A percentile compares a stretch with the other conserved stretches of the same genome.
phyloP scores from a whole-genome alignment of 2,888 invertebrate genomes.

The Coenonympha glycerion region DNA sequence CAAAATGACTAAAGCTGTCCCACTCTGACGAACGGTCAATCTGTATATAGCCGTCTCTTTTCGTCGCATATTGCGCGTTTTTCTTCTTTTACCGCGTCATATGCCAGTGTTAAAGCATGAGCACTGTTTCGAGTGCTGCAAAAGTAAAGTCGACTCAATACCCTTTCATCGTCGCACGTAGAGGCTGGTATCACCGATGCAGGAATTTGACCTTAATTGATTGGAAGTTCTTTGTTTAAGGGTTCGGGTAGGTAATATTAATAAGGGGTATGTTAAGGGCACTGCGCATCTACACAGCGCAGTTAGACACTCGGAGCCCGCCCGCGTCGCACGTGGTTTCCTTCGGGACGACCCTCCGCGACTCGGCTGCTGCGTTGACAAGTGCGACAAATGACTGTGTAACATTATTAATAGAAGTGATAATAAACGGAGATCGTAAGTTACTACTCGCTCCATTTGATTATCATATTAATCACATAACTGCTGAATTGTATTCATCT shows the following conservation, averaged over 20 bases:
- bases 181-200: conserved; percentile 20
- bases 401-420: conserved; percentile 20
- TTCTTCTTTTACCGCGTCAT: conserved; percentile 75
- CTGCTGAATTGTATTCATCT: neutral
- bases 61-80: conserved; percentile 71
- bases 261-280: conserved; percentile 54
- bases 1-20: conserved; percentile 69
- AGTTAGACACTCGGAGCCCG: conserved; percentile 50
- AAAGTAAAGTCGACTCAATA: conserved; percentile 44
- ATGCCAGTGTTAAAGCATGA: conserved; percentile 62
- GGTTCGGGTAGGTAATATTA: conserved; percentile 58
- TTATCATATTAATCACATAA: neutral
- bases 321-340: conserved; percentile 57
- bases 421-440: conserved; percentile 20
- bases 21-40: conserved; percentile 53
- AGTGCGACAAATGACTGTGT: conserved; percentile 46
- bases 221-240: conserved; percentile 66
- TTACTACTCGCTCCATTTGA: conserved; percentile 8
- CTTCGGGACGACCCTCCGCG: conserved; percentile 43
- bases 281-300: conserved; percentile 67
- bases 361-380: conserved; percentile 55
- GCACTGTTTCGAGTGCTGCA: conserved; percentile 53
- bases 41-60: conserved; percentile 60
- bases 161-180: conserved; percentile 36
- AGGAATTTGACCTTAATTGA: conserved; percentile 56